phyloP scores from a whole-genome alignment of 2,113 vertebrate genomes.

The Notothenia coriiceps region DNA sequence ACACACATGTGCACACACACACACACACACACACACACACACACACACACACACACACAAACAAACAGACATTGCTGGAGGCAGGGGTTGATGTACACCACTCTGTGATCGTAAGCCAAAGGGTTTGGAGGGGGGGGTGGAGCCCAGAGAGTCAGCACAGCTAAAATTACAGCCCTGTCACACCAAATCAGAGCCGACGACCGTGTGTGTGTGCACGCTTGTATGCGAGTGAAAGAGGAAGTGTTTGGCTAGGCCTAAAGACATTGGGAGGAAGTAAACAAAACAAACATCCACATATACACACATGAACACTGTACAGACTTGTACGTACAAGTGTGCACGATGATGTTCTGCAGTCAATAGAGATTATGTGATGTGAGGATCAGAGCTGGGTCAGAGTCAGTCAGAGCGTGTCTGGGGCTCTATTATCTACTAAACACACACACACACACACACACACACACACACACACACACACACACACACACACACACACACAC shows the following conservation, averaged over 20 bases:
- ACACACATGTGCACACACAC: slow-evolving; percentile 7
- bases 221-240: slow-evolving; percentile 49
- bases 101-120: slow-evolving; percentile 69
- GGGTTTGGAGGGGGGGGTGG: slow-evolving; percentile 51
- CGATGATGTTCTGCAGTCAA: slow-evolving; percentile 38
- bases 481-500: not conserved
- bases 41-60: slow-evolving; percentile 24
- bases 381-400: slow-evolving; percentile 10
- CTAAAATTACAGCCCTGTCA: slow-evolving; percentile 80
- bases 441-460: not conserved
- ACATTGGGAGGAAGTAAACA: slow-evolving; percentile 61
- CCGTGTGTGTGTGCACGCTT: slow-evolving; percentile 33
- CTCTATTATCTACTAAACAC: slow-evolving; percentile 9
- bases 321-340: not conserved
- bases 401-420: slow-evolving; percentile 4
- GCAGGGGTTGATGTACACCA: slow-evolving; percentile 61
- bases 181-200: slow-evolving; percentile 65
- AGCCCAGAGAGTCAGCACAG: slow-evolving; percentile 72
- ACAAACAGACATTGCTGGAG: slow-evolving; percentile 56
- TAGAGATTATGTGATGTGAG: slow-evolving; percentile 29
- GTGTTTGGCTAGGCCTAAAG: slow-evolving; percentile 61
- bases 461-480: too few relatives aligned
- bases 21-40: slow-evolving; percentile 18
- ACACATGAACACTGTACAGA: slow-evolving; percentile 11
- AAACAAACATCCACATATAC: slow-evolving; percentile 31